These are phyloP conservation scores for Mya arenaria DNA, from an alignment of 1,140 invertebrate species.

Conservation along the genomic window DNA sequence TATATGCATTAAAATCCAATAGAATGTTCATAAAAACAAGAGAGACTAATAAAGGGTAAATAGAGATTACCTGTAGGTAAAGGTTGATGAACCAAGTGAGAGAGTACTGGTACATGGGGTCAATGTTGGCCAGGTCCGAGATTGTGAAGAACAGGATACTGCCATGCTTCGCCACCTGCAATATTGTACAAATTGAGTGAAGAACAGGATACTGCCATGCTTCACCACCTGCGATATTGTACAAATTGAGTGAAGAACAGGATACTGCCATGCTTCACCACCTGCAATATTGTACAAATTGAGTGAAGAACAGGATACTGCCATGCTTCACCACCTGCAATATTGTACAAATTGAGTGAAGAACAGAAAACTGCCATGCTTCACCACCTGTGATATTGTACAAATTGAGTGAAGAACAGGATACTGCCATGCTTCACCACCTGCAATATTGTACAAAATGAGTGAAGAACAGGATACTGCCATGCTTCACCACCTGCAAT, in stretches of 20 bases:
- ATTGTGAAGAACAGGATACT: constrained; percentile 95
- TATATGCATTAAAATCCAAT: too few species aligned
- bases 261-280: constrained; percentile 93
- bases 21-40: too few species aligned
- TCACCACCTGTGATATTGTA: too few species aligned
- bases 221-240: constrained; percentile 86
- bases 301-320: too few species aligned
- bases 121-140: constrained; percentile 93
- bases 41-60: not conserved
- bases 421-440: too few species aligned
- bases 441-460: too few species aligned
- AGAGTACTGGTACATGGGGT: constrained; percentile 99
- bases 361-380: too few species aligned
- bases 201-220: constrained; percentile 94
- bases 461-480: too few species aligned
- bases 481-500: too few species aligned
- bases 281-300: constrained; percentile 79
- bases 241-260: constrained; percentile 94
- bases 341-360: too few species aligned
- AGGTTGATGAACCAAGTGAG: constrained; percentile 96
- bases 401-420: too few species aligned
- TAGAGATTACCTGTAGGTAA: constrained; percentile 81
- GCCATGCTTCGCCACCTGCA: constrained; percentile 90
- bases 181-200: constrained; percentile 84
- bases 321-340: too few species aligned